Conservation (phyloP, 2,888 invertebrate species). For the Cantharis rustica region DNA sequence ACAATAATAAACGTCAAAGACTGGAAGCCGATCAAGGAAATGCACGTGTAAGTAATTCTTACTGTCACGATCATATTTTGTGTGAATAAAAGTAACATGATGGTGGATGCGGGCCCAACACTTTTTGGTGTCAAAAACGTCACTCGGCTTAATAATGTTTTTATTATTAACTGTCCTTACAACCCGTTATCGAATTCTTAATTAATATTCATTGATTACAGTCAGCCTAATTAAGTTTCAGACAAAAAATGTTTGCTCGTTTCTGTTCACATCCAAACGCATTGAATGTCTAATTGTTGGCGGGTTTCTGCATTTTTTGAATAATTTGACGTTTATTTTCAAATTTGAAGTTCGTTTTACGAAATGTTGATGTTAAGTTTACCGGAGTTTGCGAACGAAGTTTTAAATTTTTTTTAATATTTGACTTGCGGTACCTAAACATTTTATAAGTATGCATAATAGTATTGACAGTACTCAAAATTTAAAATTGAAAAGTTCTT, state of each 20-base stretch:
- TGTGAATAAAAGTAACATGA: background rate
- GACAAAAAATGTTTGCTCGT: background rate
- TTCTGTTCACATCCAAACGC: background rate
- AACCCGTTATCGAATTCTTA: background rate
- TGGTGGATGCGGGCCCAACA: background rate
- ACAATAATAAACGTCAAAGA: constrained; percentile 55
- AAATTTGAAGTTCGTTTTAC: background rate
- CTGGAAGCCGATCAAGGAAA: constrained; percentile 55
- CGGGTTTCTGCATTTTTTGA: background rate
- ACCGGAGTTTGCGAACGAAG: background rate
- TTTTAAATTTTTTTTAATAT: background rate
- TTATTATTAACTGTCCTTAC: background rate
- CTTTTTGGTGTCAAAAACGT: background rate
- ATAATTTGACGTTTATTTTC: background rate
- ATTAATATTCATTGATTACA: background rate
- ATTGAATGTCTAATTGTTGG: background rate
- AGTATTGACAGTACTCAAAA: background rate
- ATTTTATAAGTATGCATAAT: background rate
- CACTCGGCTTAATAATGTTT: background rate
- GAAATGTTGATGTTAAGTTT: background rate
- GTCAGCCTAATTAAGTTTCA: background rate
- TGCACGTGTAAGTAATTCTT: constrained; percentile 53
- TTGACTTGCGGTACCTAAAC: background rate
- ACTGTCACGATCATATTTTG: background rate
- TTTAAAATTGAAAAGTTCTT: background rate